phyloP scores from a whole-genome alignment of 1,140 invertebrate genomes.

The Drosophila simulans region DNA sequence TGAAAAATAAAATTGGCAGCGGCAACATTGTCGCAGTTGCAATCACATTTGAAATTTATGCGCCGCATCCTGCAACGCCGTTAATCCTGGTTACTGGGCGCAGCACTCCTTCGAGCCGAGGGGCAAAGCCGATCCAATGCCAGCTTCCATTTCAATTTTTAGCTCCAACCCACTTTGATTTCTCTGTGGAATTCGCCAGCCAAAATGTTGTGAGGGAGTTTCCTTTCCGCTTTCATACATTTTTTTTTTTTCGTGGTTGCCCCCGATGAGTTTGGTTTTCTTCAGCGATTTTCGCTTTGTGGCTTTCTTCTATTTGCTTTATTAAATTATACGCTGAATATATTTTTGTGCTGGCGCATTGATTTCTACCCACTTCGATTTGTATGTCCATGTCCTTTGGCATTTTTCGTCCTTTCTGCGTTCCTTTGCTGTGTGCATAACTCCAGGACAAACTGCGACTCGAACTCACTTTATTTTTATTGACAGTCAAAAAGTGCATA shows the following conservation, averaged over 20 bases:
- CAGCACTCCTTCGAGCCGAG: neutral
- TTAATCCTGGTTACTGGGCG: slow-evolving; percentile 56
- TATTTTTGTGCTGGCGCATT: slow-evolving; percentile 79
- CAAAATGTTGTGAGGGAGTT: slow-evolving; percentile 37
- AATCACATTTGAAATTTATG: slow-evolving; percentile 71
- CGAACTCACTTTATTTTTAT: slow-evolving; percentile 82
- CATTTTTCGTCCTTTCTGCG: slow-evolving; percentile 38
- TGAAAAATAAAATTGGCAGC: slow-evolving; percentile 18
- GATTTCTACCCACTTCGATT: slow-evolving; percentile 78
- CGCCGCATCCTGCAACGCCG: slow-evolving; percentile 60
- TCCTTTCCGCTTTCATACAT: neutral
- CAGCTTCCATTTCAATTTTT: slow-evolving; percentile 14
- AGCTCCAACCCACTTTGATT: slow-evolving; percentile 59
- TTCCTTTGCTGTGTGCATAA: slow-evolving; percentile 25
- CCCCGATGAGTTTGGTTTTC: slow-evolving; percentile 19
- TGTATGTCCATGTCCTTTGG: slow-evolving; percentile 79
- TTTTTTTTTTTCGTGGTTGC: neutral
- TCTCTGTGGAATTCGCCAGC: slow-evolving; percentile 64
- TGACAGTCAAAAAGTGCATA: slow-evolving; percentile 81
- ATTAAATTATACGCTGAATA: slow-evolving; percentile 84
- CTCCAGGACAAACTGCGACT: slow-evolving; percentile 46
- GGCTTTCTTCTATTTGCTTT: slow-evolving; percentile 75
- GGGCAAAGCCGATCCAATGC: slow-evolving; percentile 24
- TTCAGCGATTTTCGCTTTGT: slow-evolving; percentile 36
- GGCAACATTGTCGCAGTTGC: slow-evolving; percentile 60